These are phyloP conservation scores for Trissolcus basalis DNA, from an alignment of 1,140 invertebrate species.

Conservation along the genomic window DNA sequence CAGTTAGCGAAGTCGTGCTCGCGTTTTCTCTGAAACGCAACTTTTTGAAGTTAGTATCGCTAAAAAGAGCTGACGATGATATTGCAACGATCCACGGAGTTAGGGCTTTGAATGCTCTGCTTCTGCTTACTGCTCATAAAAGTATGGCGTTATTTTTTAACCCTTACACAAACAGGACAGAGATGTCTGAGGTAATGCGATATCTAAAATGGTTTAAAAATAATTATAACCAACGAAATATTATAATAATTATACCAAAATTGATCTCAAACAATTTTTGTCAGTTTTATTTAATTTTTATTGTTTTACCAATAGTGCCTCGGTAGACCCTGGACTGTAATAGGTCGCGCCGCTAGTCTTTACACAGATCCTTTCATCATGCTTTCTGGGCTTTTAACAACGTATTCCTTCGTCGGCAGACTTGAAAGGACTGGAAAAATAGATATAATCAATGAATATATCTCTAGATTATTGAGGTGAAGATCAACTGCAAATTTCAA, in stretches of 20 bases:
- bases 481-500: no score
- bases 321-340: constrained; percentile 82
- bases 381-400: constrained; percentile 83
- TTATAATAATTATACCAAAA: no score
- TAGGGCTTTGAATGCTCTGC: constrained; percentile 81
- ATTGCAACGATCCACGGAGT: constrained; percentile 82
- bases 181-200: constrained; percentile 82
- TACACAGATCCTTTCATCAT: constrained; percentile 88
- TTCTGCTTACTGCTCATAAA: constrained; percentile 82
- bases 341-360: constrained; percentile 83
- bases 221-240: no score
- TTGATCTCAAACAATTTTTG: background rate
- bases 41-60: constrained; percentile 76
- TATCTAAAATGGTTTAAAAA: no score
- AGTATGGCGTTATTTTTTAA: constrained; percentile 84
- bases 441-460: constrained; percentile 78
- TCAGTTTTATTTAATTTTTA: constrained; percentile 1
- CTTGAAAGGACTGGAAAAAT: constrained; percentile 78
- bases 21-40: constrained; percentile 83
- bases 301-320: constrained; percentile 74
- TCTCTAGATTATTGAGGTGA: constrained; percentile 80
- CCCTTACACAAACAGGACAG: constrained; percentile 82
- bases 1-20: constrained; percentile 73
- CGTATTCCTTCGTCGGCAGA: constrained; percentile 80
- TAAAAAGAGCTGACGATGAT: constrained; percentile 77